Conservation (phyloP, 2,888 invertebrate genomes). For the Empis livida region DNA sequence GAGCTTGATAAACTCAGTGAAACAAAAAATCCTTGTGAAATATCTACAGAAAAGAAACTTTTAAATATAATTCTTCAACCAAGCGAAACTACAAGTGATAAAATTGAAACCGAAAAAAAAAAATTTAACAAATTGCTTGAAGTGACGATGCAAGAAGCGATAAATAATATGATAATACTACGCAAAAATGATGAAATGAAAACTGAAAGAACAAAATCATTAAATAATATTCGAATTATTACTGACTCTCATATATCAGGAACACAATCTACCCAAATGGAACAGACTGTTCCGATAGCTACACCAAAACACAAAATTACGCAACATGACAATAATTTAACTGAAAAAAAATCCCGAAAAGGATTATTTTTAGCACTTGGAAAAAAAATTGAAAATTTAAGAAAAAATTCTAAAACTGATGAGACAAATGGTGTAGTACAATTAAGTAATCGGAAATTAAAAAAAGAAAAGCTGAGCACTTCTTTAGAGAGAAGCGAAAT, state of each 20-base stretch:
- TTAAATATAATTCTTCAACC: background rate
- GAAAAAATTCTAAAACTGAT: slow-evolving; percentile 25
- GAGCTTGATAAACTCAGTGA: background rate
- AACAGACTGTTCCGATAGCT: slow-evolving; percentile 21
- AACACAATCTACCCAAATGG: slow-evolving; percentile 25
- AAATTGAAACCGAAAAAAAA: no score
- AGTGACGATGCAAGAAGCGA: no score
- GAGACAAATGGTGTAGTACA: no score
- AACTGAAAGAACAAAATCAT: slow-evolving; percentile 20
- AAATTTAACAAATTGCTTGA: no score
- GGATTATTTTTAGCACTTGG: slow-evolving; percentile 62
- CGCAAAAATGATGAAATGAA: slow-evolving; percentile 14
- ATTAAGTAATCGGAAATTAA: no score
- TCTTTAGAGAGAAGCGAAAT: slow-evolving; percentile 18
- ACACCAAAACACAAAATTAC: slow-evolving; percentile 20
- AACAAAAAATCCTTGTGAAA: background rate
- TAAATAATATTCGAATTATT: slow-evolving; percentile 12
- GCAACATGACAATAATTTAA: slow-evolving; percentile 29
- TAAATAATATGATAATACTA: no score
- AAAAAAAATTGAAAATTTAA: slow-evolving; percentile 59
- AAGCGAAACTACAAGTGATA: no score
- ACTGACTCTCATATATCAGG: slow-evolving; percentile 11
- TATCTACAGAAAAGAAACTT: background rate
- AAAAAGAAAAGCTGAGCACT: slow-evolving; percentile 25
- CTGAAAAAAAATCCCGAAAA: slow-evolving; percentile 48